These are phyloP conservation scores for Micromussa lordhowensis DNA, from an alignment of 92 coral and sea anemone genomes.

Conservation along the genomic window DNA sequence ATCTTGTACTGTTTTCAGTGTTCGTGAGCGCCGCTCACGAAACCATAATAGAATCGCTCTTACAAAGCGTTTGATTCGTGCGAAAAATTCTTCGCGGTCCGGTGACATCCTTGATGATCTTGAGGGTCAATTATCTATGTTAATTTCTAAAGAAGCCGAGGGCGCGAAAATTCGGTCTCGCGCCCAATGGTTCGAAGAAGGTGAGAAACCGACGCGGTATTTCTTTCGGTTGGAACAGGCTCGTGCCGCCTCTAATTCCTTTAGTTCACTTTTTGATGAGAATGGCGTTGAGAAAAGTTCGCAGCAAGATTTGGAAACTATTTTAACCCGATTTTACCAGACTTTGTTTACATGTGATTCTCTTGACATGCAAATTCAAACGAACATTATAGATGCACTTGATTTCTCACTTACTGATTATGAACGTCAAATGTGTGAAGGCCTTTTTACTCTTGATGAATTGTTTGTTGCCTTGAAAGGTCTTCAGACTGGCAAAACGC, in stretches of 20 bases:
- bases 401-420: too few relatives aligned
- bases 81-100: too few relatives aligned
- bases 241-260: not conserved
- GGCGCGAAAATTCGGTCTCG: too few relatives aligned
- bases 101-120: too few relatives aligned
- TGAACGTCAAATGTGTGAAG: constrained; percentile 14
- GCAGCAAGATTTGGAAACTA: not conserved
- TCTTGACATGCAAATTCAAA: not conserved
- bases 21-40: too few relatives aligned
- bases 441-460: constrained; percentile 5
- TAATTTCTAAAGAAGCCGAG: too few relatives aligned
- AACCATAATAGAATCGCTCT: too few relatives aligned
- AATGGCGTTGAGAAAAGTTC: not conserved
- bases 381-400: too few relatives aligned
- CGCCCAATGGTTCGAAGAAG: too few relatives aligned
- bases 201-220: too few relatives aligned
- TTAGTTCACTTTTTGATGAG: not conserved
- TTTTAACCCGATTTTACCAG: not conserved
- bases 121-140: too few relatives aligned
- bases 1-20: fast-evolving
- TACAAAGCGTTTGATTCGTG: too few relatives aligned
- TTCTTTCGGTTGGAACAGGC: not conserved
- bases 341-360: not conserved
- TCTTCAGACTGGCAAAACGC: not conserved
- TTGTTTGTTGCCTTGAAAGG: not conserved